Percentiles rank a stretch among this genome's conserved stretches.
Evolutionary conservation across 2,113 vertebrate species (phyloP).

Genomic region (Zootoca vivipara): DNA sequence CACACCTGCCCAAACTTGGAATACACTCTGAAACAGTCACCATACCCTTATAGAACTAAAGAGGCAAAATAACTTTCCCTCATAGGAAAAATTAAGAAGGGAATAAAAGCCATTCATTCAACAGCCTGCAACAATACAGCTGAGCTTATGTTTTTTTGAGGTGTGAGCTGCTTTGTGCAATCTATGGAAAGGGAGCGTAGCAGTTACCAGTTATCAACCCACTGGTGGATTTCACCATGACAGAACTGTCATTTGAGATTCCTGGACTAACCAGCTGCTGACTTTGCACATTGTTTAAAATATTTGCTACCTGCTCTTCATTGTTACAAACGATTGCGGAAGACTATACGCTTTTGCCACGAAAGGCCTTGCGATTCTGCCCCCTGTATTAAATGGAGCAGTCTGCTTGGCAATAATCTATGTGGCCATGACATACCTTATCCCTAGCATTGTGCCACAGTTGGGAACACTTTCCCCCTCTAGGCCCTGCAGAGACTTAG

Average conservation of each 20-base stretch:
- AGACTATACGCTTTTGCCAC: conserved; percentile 89
- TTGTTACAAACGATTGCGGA: too few relatives aligned
- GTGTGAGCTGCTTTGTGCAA: conserved; percentile 89
- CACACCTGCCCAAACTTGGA: neutral
- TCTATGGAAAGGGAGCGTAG: conserved; percentile 88
- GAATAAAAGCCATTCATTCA: neutral
- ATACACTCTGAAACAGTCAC: neutral
- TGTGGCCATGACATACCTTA: neutral
- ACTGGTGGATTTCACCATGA: conserved; percentile 84
- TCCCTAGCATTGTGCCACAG: neutral
- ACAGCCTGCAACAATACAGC: neutral
- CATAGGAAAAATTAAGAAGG: neutral
- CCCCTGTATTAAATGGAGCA: conserved; percentile 83
- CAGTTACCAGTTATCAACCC: conserved; percentile 74
- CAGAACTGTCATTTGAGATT: conserved; percentile 85
- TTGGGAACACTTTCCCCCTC: neutral
- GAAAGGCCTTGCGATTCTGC: conserved; percentile 90
- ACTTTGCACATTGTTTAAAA: conserved; percentile 38
- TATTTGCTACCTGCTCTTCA: too few relatives aligned
- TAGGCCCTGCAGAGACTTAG: neutral
- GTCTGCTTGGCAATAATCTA: neutral
- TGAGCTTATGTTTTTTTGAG: neutral
- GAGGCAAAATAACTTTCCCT: neutral
- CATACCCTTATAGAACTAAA: neutral
- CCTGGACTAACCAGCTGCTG: conserved; percentile 83